Conservation (phyloP, 2,888 invertebrate species). For the Deroplatys truncata region DNA sequence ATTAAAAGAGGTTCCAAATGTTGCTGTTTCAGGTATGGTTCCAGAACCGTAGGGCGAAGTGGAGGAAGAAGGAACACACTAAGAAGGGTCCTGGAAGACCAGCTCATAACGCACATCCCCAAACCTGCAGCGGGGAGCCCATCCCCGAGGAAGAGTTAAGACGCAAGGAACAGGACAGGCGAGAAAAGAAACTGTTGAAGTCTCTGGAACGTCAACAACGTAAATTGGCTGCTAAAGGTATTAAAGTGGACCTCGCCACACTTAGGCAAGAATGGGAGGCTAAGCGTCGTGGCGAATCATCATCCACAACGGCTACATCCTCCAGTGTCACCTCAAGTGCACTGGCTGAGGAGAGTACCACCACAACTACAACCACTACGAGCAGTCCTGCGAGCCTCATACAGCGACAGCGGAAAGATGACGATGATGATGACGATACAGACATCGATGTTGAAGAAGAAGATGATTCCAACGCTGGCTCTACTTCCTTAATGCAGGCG, state of each 20-base stretch:
- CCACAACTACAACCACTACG: neutral
- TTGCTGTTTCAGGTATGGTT: constrained; percentile 87
- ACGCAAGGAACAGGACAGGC: constrained; percentile 80
- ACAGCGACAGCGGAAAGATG: neutral
- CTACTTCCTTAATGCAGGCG: neutral
- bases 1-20: neutral
- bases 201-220: constrained; percentile 88
- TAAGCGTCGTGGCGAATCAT: constrained; percentile 9
- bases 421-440: constrained; percentile 21
- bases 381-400: neutral
- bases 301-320: neutral
- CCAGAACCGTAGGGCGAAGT: constrained; percentile 97
- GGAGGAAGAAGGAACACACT: constrained; percentile 98
- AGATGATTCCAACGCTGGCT: constrained; percentile 8
- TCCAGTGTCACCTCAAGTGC: neutral
- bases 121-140: constrained; percentile 95
- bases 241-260: constrained; percentile 82
- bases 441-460: constrained; percentile 27
- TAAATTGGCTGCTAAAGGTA: constrained; percentile 86
- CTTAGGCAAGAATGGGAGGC: constrained; percentile 21
- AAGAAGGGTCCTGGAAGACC: constrained; percentile 98
- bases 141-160: constrained; percentile 87
- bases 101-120: constrained; percentile 96
- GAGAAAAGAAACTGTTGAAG: constrained; percentile 88
- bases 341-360: neutral